Evolutionary conservation across 2,113 vertebrate genomes (phyloP).

Genomic region (Oriolus oriolus): DNA sequence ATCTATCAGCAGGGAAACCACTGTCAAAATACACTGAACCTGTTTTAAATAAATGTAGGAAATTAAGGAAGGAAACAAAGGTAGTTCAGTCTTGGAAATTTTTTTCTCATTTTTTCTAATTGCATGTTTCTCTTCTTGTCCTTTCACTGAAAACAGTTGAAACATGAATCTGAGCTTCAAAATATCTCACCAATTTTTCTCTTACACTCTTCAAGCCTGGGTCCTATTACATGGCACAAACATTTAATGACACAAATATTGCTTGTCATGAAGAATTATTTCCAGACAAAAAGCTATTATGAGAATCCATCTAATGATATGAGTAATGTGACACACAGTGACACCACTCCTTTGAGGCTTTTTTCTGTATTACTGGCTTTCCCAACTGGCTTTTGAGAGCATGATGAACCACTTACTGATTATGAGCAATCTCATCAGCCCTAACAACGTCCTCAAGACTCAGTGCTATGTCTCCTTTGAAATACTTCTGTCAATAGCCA

Average conservation of each 20-base stretch:
- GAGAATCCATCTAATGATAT: not conserved
- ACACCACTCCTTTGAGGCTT: not conserved
- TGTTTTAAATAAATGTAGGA: not conserved
- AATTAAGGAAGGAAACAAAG: not conserved
- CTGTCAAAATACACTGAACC: not conserved
- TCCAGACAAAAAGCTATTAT: not conserved
- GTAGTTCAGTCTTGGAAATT: not conserved
- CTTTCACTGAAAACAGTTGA: not conserved
- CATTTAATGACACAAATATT: not conserved
- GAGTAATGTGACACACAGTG: not conserved
- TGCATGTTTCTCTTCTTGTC: not conserved
- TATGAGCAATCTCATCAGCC: not conserved
- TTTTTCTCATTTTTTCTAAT: not conserved
- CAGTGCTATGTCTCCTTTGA: conserved; percentile 16
- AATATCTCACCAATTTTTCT: not conserved
- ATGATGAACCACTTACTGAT: conserved; percentile 11
- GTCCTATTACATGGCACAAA: not conserved
- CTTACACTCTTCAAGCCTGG: not conserved
- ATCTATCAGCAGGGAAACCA: not conserved
- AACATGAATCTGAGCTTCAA: not conserved
- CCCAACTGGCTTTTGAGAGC: not conserved
- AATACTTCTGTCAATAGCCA: conserved; percentile 37
- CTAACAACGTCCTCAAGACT: not conserved
- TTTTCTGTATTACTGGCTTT: conserved; percentile 14
- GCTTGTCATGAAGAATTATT: not conserved